These are phyloP conservation scores for Psix sp. DNA, from an alignment of 1,140 invertebrate genomes.

Conservation along the genomic window DNA sequence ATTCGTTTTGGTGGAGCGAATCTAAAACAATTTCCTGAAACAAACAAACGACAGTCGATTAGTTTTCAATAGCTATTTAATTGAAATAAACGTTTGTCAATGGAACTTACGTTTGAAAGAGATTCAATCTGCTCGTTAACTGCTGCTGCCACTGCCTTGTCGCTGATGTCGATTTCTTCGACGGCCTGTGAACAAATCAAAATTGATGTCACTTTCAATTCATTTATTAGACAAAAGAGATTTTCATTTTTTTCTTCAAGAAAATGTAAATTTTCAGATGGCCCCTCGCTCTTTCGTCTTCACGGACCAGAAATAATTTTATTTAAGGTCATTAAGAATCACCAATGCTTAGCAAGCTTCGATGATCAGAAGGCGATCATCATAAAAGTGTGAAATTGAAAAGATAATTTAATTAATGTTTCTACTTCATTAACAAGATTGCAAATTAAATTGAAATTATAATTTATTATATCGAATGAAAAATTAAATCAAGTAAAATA, in stretches of 20 bases:
- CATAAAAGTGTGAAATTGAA: conserved; percentile 51
- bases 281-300: conserved; percentile 74
- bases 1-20: conserved; percentile 74
- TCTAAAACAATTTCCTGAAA: conserved; percentile 75
- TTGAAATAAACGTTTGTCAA: conserved; percentile 2
- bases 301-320: conserved; percentile 51
- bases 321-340: conserved; percentile 65
- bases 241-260: too few relatives aligned
- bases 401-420: too few relatives aligned
- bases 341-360: conserved; percentile 57
- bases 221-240: too few relatives aligned
- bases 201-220: too few relatives aligned
- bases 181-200: conserved; percentile 66
- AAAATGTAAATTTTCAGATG: conserved; percentile 68
- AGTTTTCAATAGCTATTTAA: conserved; percentile 14
- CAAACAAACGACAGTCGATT: conserved; percentile 14
- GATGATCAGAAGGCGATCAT: conserved; percentile 71
- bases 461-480: background rate
- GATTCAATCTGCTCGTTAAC: conserved; percentile 71
- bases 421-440: too few relatives aligned
- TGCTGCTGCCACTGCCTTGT: conserved; percentile 74
- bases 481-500: background rate
- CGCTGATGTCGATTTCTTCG: conserved; percentile 73
- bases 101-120: conserved; percentile 71
- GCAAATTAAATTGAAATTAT: too few relatives aligned